A percentile compares a stretch with the other conserved stretches of the same genome.
Evolutionary conservation across 2,113 vertebrate genomes (phyloP).

Genomic region (Corydoras sp.): DNA sequence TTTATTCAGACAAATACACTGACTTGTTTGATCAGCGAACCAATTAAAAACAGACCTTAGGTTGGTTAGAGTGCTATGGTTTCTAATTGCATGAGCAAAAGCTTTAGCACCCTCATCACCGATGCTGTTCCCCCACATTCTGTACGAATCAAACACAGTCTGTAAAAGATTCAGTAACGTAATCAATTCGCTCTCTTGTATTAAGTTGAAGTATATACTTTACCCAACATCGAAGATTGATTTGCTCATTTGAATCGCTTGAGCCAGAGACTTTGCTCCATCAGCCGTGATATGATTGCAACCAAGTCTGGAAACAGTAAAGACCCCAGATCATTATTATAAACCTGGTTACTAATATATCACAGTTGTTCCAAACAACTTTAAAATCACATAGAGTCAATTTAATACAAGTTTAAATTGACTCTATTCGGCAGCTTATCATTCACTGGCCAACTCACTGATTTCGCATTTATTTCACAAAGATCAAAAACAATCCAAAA

Average conservation of each 20-base stretch:
- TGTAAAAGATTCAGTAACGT: background rate
- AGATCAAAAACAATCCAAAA: too few relatives aligned
- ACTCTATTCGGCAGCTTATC: too few relatives aligned
- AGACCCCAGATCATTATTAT: too few relatives aligned
- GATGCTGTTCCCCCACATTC: constrained; percentile 93
- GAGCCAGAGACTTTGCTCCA: constrained; percentile 77
- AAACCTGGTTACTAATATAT: too few relatives aligned
- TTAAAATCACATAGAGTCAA: too few relatives aligned
- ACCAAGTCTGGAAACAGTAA: constrained; percentile 71
- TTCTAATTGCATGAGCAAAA: constrained; percentile 80
- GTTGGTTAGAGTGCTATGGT: constrained; percentile 75
- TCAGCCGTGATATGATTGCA: constrained; percentile 79
- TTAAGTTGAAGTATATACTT: background rate
- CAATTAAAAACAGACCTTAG: constrained; percentile 70
- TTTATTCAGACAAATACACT: background rate
- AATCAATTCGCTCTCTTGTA: background rate
- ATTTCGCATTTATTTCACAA: too few relatives aligned
- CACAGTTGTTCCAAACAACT: too few relatives aligned
- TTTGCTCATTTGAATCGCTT: constrained; percentile 77
- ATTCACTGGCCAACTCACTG: too few relatives aligned
- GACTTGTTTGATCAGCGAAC: background rate
- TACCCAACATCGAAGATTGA: constrained; percentile 87
- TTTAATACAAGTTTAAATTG: too few relatives aligned
- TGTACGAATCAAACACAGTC: constrained; percentile 39
- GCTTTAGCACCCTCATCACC: constrained; percentile 85